phyloP scores from a whole-genome alignment of 1,140 invertebrate species.

The Linepithema humile region DNA sequence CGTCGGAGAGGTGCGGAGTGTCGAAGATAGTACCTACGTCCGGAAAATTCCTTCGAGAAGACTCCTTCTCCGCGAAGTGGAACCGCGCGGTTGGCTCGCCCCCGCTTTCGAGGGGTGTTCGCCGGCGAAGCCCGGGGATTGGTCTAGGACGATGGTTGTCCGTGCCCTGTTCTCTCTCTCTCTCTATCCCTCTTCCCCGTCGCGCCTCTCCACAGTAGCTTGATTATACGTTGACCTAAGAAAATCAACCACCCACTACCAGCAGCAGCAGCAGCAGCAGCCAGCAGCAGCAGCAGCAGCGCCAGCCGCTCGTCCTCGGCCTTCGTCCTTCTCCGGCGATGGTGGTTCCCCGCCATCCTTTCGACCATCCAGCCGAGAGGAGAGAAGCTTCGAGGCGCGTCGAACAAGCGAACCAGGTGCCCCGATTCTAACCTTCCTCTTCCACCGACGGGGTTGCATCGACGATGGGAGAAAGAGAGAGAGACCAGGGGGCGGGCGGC shows the following conservation, averaged over 20 bases:
- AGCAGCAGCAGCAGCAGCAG: conserved; percentile 63
- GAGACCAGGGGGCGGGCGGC: conserved; percentile 29
- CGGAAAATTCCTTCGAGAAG: conserved; percentile 63
- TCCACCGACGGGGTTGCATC: conserved; percentile 35
- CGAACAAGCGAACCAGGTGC: conserved; percentile 82
- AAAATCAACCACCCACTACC: conserved; percentile 82
- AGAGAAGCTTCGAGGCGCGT: conserved; percentile 60
- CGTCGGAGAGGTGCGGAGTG: conserved; percentile 47
- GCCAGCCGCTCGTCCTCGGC: conserved; percentile 69
- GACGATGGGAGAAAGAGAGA: conserved; percentile 6
- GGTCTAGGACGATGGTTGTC: conserved; percentile 69
- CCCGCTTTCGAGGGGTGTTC: conserved; percentile 63
- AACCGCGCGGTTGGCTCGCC: conserved; percentile 71
- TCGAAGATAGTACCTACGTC: conserved; percentile 62
- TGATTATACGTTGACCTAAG: conserved; percentile 85
- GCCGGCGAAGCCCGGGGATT: conserved; percentile 70
- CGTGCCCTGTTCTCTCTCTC: conserved; percentile 46
- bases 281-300: conserved; percentile 63
- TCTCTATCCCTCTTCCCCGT: conserved; percentile 5
- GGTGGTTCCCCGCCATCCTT: conserved; percentile 55
- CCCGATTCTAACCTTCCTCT: conserved; percentile 62
- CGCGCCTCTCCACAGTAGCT: conserved; percentile 68
- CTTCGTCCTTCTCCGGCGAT: conserved; percentile 71
- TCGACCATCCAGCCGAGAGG: conserved; percentile 67
- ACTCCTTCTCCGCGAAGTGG: conserved; percentile 55